phyloP scores from a whole-genome alignment of 2,797 vertebrate genomes.

The Tragelaphus oryx region DNA sequence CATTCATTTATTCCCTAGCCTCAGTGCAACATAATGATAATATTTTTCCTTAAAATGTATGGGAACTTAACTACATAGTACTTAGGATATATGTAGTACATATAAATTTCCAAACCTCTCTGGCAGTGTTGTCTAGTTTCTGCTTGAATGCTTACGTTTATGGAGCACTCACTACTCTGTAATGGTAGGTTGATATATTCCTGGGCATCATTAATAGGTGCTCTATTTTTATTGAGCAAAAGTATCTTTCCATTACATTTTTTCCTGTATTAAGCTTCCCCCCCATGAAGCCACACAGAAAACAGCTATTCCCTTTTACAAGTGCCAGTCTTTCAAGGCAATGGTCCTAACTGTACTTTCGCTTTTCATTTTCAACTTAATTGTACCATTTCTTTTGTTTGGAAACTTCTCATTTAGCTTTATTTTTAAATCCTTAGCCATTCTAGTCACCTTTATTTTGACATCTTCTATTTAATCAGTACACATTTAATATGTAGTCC shows the following conservation, averaged over 20 bases:
- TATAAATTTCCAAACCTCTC: not conserved
- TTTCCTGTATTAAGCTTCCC: not conserved
- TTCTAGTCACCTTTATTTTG: not conserved
- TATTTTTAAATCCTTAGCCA: not conserved
- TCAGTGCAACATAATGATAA: not conserved
- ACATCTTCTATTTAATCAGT: not conserved
- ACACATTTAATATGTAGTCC: not conserved
- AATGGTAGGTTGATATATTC: not conserved
- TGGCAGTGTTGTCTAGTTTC: not conserved
- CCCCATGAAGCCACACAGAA: not conserved
- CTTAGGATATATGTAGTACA: not conserved
- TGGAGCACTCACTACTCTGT: not conserved
- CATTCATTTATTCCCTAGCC: not conserved
- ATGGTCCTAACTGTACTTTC: not conserved
- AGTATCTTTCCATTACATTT: not conserved
- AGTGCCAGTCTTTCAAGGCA: not conserved
- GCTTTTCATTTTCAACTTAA: not conserved
- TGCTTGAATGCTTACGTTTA: not conserved
- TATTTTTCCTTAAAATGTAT: not conserved
- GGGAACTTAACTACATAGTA: not conserved
- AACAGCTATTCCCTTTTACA: not conserved
- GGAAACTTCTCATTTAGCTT: not conserved
- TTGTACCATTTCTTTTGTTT: not conserved
- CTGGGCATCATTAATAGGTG: not conserved
- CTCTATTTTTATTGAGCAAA: not conserved